Base-by-base conservation (phyloP, 2,113 vertebrate species). In the Pagrus major region DNA sequence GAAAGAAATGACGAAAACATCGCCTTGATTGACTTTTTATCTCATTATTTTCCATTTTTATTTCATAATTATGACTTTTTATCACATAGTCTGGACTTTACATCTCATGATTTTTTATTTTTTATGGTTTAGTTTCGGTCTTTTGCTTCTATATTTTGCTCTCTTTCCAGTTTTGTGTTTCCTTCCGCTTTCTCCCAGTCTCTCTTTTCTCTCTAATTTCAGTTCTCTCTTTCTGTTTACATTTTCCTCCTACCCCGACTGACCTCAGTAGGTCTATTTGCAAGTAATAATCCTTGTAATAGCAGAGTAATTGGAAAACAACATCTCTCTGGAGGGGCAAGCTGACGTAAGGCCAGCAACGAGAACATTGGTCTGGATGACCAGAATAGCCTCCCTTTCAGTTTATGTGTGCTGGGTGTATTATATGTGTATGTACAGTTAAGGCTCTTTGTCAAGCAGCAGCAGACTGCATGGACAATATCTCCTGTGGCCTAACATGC, bases 221-320 rank as follows among this genome's bases (percentile, higher is more conserved):
- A 65, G 56, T 81, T 71, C 60, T 65, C 18, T 16, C 47, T 81
- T 23, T 59, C 29, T 31, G 0, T 37, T 80, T 47, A 51, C 18
- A 16, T 31, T 60, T 71, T 66, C 35, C 29, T 3, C 39, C 14
- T 42, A 11, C 31, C 20, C 15, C 5, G 27, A n/a, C 33, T 4
- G 20, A 77, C 61, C 61, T 51, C 54, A 70, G 21, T 18, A 18
- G 52, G 51, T 80, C 58, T 64, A 60, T 71, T 78, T 86, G 39
- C 7, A 64, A 86, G 58, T 51, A 67, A 85, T 79, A 78, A 41
- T 75, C 54, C 69, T 44, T 58, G 42, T 81, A 80, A 84, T 82
- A 64, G 52, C 35, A 33, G 41, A 52, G 70, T 73, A 81, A 86
- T 72, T 76, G 65, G 61, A 78, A 84, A 80, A 65, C 52, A 81